Percentiles rank a stretch among this genome's conserved stretches.
Conservation (phyloP, 2,888 invertebrate species). For the Macrosiphum euphorbiae region DNA sequence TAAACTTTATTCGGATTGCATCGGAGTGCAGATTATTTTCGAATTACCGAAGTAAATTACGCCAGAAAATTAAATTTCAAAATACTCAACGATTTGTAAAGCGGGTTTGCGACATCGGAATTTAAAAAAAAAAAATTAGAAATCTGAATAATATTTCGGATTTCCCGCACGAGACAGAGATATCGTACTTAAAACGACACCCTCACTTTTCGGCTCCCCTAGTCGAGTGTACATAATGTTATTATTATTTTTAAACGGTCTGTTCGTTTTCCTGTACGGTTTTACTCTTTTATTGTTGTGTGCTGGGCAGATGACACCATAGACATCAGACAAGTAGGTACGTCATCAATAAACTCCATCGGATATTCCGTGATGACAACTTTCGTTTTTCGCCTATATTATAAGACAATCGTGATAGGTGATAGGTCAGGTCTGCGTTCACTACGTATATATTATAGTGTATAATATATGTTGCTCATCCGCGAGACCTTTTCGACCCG, state of each 20-base stretch:
- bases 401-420: background rate
- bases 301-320: background rate
- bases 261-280: background rate
- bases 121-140: background rate
- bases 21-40: background rate
- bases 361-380: background rate
- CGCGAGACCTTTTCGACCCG: background rate
- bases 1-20: background rate
- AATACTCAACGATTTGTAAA: background rate
- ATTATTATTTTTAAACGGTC: background rate
- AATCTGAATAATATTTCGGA: background rate
- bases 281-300: background rate
- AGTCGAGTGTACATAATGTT: background rate
- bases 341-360: background rate
- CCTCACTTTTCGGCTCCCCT: background rate
- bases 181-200: background rate
- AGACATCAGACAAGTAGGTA: background rate
- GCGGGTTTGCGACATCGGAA: background rate
- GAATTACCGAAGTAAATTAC: background rate
- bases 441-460: background rate
- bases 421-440: background rate
- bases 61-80: background rate
- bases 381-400: background rate
- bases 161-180: background rate
- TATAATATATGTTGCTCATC: slow-evolving; percentile 14